Conservation (phyloP, 2,888 invertebrate species). For the Blastobasis adustella region DNA sequence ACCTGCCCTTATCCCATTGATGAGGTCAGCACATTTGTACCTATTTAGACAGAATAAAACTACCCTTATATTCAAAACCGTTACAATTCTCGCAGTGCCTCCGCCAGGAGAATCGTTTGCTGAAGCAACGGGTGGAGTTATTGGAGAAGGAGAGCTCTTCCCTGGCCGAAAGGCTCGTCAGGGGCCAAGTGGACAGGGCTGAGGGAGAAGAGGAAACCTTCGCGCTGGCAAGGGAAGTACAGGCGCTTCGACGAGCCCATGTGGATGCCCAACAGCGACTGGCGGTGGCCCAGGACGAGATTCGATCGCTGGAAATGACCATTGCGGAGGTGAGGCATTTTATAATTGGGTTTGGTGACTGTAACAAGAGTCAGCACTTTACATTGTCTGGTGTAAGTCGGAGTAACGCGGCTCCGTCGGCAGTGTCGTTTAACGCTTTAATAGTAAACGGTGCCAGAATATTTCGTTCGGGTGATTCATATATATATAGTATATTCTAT, state of each 20-base stretch:
- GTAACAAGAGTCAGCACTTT: too few relatives aligned
- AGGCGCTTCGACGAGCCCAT: conserved; percentile 89
- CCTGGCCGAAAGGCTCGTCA: conserved; percentile 92
- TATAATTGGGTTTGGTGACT: too few relatives aligned
- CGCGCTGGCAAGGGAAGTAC: conserved; percentile 89
- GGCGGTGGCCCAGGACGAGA: conserved; percentile 92
- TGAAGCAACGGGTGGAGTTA: conserved; percentile 96
- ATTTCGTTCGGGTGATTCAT: too few relatives aligned
- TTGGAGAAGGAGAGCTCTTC: conserved; percentile 96
- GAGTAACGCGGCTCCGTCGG: too few relatives aligned
- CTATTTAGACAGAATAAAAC: too few relatives aligned
- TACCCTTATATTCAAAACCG: too few relatives aligned
- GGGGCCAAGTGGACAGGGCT: conserved; percentile 95
- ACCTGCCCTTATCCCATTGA: too few relatives aligned
- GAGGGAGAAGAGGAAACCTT: conserved; percentile 95
- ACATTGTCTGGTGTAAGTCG: too few relatives aligned
- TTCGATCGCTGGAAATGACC: conserved; percentile 86
- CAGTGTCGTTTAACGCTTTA: too few relatives aligned
- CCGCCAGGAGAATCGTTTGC: conserved; percentile 94
- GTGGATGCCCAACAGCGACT: conserved; percentile 91
- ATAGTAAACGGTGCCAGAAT: too few relatives aligned
- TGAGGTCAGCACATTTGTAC: too few relatives aligned
- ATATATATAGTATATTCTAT: too few relatives aligned
- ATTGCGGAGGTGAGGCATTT: conserved; percentile 62
- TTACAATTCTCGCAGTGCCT: conserved; percentile 54